Percentiles rank a stretch among this genome's conserved stretches.
Evolutionary conservation across 2,113 vertebrate species (phyloP).

Genomic region (Mormyrus lacerda): DNA sequence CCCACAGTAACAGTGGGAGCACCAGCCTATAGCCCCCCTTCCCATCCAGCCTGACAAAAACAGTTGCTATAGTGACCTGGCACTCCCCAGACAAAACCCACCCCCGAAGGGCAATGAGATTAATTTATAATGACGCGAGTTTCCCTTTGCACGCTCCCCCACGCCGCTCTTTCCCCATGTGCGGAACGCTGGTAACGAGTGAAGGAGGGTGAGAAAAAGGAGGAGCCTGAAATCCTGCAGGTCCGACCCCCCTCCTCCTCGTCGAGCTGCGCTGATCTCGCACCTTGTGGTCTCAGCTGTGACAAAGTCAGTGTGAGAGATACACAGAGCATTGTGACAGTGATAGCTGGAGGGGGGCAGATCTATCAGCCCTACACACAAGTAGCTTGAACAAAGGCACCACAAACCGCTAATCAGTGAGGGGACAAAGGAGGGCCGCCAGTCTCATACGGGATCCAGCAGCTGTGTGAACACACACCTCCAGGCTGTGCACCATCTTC

Average conservation of each 20-base stretch:
- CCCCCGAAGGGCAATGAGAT: background rate
- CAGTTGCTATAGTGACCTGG: background rate
- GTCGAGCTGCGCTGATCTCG: background rate
- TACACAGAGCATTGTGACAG: background rate
- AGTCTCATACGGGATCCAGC: background rate
- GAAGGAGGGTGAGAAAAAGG: background rate
- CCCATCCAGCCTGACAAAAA: background rate
- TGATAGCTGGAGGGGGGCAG: background rate
- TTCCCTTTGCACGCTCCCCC: background rate
- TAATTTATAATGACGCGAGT: background rate
- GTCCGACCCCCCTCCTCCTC: background rate
- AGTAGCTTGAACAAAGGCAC: background rate
- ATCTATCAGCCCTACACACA: background rate
- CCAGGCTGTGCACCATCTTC: background rate
- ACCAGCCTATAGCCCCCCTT: background rate
- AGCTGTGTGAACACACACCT: background rate
- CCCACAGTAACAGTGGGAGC: background rate
- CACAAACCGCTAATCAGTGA: background rate
- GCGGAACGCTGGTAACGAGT: background rate
- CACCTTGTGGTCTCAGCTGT: background rate
- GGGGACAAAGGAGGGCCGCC: background rate
- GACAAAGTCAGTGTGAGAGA: background rate
- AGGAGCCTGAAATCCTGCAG: background rate
- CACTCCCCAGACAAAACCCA: background rate
- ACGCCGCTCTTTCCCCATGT: too few species aligned